Conservation (phyloP, 2,113 vertebrate species). For the Platanista minor region DNA sequence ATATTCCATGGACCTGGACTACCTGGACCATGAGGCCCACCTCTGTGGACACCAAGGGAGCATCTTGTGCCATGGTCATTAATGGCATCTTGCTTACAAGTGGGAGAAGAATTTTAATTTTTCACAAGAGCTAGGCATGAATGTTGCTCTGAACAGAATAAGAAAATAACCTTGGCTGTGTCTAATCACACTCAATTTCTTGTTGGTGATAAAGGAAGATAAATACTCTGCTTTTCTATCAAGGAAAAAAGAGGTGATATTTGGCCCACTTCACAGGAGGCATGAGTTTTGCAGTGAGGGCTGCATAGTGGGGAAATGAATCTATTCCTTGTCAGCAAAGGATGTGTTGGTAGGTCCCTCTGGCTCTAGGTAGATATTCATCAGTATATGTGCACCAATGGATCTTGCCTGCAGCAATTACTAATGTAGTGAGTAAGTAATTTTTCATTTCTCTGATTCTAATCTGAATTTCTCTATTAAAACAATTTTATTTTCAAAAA, state of each 20-base stretch:
- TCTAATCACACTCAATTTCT: neutral
- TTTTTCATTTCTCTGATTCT: constrained; percentile 15
- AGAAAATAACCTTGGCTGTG: neutral
- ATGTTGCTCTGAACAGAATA: neutral
- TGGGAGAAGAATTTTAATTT: neutral
- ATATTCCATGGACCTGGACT: neutral
- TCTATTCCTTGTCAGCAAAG: neutral
- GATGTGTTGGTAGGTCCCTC: neutral
- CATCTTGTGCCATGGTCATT: neutral
- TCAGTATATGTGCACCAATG: neutral
- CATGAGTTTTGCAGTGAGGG: neutral
- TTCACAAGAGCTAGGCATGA: neutral
- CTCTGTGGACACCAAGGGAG: neutral
- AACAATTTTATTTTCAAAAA: constrained; percentile 6
- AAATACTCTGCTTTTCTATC: neutral
- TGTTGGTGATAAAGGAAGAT: neutral
- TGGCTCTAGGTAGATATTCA: neutral
- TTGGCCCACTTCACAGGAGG: neutral
- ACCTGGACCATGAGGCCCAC: neutral
- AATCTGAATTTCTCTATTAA: constrained; percentile 26
- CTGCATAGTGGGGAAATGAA: neutral
- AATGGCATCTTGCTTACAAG: neutral
- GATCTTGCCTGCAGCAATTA: neutral
- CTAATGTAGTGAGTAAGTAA: neutral
- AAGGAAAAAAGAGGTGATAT: neutral